phyloP scores from a whole-genome alignment of 2,888 invertebrate species.

The Epinotia ramella region DNA sequence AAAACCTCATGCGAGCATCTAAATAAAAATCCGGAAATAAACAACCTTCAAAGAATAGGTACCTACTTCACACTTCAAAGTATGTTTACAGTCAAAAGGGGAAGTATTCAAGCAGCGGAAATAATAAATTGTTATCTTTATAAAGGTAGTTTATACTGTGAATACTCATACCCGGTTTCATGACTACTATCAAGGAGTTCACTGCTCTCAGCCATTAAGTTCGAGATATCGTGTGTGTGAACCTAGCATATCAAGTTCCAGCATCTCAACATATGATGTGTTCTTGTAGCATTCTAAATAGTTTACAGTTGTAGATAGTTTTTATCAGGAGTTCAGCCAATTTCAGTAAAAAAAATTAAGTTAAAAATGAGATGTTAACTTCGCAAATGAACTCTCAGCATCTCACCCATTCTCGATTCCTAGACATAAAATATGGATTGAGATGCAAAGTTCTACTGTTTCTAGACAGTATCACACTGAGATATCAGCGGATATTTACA shows the following conservation, averaged over 20 bases:
- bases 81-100: constrained; percentile 34
- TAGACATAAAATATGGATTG: no score
- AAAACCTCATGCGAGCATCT: background rate
- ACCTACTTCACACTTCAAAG: constrained; percentile 15
- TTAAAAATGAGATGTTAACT: no score
- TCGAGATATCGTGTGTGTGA: background rate
- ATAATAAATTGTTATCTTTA: constrained; percentile 10
- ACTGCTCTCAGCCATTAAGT: constrained; percentile 13
- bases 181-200: constrained; percentile 2
- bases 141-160: background rate
- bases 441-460: no score
- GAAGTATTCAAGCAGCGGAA: constrained; percentile 11
- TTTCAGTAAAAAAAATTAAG: no score
- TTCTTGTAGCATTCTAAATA: no score
- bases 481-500: constrained; percentile 18
- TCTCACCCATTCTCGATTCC: no score
- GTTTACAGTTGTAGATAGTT: no score
- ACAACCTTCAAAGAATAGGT: constrained; percentile 26
- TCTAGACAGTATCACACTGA: background rate
- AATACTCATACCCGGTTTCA: constrained; percentile 1
- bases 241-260: no score
- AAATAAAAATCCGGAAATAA: constrained; percentile 14
- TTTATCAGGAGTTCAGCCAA: no score
- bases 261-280: no score
- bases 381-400: no score